These are phyloP conservation scores for Serilophus lunatus DNA, from an alignment of 2,113 vertebrate genomes.

Conservation along the genomic window DNA sequence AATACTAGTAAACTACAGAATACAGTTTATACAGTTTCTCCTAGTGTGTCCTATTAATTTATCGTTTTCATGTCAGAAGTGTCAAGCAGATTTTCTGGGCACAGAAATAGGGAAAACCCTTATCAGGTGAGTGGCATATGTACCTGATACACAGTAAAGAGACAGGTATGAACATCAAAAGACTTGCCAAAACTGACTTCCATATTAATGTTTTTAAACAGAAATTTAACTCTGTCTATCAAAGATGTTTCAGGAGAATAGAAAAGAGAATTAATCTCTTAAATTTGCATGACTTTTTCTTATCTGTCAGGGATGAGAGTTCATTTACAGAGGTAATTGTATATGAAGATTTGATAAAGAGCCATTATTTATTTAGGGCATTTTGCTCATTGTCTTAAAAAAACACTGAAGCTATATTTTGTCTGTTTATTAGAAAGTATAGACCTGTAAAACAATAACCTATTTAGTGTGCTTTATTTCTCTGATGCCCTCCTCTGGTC, in stretches of 20 bases:
- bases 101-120: neutral
- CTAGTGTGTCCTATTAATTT: neutral
- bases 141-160: neutral
- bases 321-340: neutral
- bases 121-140: neutral
- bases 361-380: neutral
- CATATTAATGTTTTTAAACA: neutral
- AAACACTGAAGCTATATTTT: neutral
- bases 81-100: neutral
- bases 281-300: neutral
- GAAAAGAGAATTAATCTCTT: neutral
- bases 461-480: neutral
- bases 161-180: neutral
- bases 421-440: neutral
- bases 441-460: neutral
- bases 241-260: neutral
- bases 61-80: neutral
- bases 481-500: neutral
- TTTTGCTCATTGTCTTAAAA: neutral
- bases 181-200: neutral
- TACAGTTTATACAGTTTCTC: neutral
- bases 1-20: neutral
- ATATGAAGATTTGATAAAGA: neutral
- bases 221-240: neutral
- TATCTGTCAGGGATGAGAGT: neutral